phyloP scores from a whole-genome alignment of 2,113 vertebrate species.

The Siphamia tubifer region DNA sequence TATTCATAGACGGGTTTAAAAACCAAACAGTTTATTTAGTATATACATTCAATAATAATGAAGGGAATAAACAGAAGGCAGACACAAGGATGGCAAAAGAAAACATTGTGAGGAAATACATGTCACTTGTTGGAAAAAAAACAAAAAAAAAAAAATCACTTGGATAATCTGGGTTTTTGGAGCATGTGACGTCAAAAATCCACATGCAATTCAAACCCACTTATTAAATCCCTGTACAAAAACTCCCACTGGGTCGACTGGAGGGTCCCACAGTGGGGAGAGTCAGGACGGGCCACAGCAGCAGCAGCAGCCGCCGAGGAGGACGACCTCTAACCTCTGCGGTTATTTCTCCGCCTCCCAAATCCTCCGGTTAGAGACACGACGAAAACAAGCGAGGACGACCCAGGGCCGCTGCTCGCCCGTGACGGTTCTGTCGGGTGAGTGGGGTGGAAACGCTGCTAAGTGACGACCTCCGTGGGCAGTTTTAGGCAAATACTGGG shows the following conservation, averaged over 20 bases:
- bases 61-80: slow-evolving; percentile 74
- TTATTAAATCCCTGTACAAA: slow-evolving; percentile 64
- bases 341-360: not conserved
- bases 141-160: slow-evolving; percentile 63
- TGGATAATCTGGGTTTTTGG: slow-evolving; percentile 60
- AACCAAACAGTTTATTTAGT: slow-evolving; percentile 83
- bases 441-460: not conserved
- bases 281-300: not conserved
- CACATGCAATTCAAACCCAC: slow-evolving; percentile 73
- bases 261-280: slow-evolving; percentile 36
- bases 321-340: slow-evolving; percentile 3
- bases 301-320: no score
- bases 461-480: not conserved
- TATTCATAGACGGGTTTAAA: slow-evolving; percentile 58
- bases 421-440: not conserved
- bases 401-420: not conserved
- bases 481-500: no score
- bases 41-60: slow-evolving; percentile 82
- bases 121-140: slow-evolving; percentile 56
- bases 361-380: slow-evolving; percentile 12
- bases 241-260: slow-evolving; percentile 53
- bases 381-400: not conserved
- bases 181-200: slow-evolving; percentile 58
- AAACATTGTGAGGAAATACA: slow-evolving; percentile 71
- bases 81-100: slow-evolving; percentile 73